phyloP scores from a whole-genome alignment of 2,797 vertebrate genomes.

The Phataginus tetradactyla region DNA sequence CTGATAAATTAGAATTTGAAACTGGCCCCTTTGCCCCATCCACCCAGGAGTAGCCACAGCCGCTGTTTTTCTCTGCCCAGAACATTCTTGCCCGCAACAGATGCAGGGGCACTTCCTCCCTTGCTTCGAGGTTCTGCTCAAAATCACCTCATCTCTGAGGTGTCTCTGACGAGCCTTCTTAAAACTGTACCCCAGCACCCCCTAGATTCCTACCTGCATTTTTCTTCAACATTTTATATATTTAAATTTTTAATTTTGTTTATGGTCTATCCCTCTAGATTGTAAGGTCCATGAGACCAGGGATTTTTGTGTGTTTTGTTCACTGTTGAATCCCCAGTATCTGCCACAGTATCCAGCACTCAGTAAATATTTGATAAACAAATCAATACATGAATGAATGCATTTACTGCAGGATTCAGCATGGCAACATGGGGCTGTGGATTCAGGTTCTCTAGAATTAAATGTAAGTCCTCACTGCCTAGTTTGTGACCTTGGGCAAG shows the following conservation, averaged over 20 bases:
- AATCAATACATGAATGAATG: not conserved
- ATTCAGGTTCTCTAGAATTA: not conserved
- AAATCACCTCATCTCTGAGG: not conserved
- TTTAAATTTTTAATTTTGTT: not conserved
- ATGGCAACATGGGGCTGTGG: accelerated
- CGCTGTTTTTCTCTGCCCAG: not conserved
- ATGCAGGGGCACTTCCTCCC: not conserved
- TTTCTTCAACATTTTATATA: not conserved
- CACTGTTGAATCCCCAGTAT: not conserved
- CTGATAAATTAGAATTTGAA: not conserved
- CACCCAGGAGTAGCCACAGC: too few species aligned
- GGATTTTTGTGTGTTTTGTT: not conserved
- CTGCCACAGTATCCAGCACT: not conserved
- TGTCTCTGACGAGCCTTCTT: not conserved
- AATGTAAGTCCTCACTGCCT: not conserved
- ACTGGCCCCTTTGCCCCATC: not conserved
- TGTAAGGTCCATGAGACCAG: not conserved
- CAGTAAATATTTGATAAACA: not conserved
- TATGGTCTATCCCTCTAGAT: not conserved
- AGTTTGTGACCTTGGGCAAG: not conserved
- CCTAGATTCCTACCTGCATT: not conserved
- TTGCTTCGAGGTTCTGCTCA: not conserved
- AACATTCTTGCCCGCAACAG: not conserved
- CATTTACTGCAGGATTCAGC: not conserved
- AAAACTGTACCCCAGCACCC: not conserved